Evolutionary conservation across 2,888 invertebrate species (phyloP), one percentile per base, ranked within the genome.

Genomic region (Drosophila mercatorum): DNA sequence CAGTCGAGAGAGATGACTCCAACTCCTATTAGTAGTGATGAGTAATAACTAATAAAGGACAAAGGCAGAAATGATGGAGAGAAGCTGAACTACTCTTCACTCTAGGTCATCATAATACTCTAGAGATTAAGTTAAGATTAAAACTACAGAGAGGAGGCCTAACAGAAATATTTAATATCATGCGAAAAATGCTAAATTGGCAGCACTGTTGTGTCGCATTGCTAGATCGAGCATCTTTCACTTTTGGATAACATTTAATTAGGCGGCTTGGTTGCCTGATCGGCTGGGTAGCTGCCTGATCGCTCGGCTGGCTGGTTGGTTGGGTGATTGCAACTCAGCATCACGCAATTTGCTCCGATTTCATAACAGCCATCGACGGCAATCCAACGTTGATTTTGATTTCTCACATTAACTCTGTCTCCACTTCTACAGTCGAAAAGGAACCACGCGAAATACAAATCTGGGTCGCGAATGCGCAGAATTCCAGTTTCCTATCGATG

Each of bases 401-500:
- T 55, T 60, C 47, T 51, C 11, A 56, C 56, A 64, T 67, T 64
- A 57, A 62, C 49, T 58, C 49, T 56, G 26, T 62, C 44, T 74
- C 51, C 52, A 78, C 64, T 77, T 72, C 70, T 93, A 44, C 93
- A 97, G 97, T 95, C 75, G 95, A 94, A 66, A 95, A 96, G 75
- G 96, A 95, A 80, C 95, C 95, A 0, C 95, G 95, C 76, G 96
- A 96, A 75, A 95, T 97, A 81, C 95, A 95, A 67, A 94, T 96
- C 14, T 97, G 96, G 96, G 95, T 97, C 74, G 95, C 97, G 0
- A 97, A 97, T 93, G 95, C 96, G 0, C 95, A 95, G 58, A 95
- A 96, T 81, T 96, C 97, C 58, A 97, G 97, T 90, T 97, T 96
- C 93, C 96, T 95, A 93, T 96, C 96, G 92, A 94, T 97, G 94